Percentiles rank a stretch among this genome's conserved stretches.
Conservation (phyloP, 2,888 invertebrate genomes). For the Thera obeliscata region DNA sequence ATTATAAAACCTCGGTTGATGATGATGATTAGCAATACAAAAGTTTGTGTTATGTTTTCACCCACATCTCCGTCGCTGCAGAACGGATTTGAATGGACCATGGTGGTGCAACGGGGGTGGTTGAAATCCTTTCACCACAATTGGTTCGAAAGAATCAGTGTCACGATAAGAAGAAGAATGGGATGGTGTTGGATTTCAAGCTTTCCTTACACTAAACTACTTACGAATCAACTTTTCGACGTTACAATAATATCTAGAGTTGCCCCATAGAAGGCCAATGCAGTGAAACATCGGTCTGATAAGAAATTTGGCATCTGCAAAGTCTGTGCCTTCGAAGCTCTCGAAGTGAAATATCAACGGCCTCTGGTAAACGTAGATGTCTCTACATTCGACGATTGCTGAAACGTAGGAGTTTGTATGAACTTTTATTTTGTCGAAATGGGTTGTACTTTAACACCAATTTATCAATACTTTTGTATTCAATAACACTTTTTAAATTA, state of each 20-base stretch:
- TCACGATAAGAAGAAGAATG: too few relatives aligned
- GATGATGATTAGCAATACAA: too few relatives aligned
- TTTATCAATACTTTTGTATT: too few relatives aligned
- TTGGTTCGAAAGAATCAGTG: too few relatives aligned
- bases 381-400: conserved; percentile 93
- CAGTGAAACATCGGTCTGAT: conserved; percentile 90
- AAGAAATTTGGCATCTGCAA: conserved; percentile 84
- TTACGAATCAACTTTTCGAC: conserved; percentile 82
- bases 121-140: too few relatives aligned
- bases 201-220: conserved; percentile 40
- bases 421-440: neutral
- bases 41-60: too few relatives aligned
- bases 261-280: conserved; percentile 93
- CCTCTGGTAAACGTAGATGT: conserved; percentile 91
- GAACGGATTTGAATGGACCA: too few relatives aligned
- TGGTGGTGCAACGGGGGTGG: too few relatives aligned
- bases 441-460: too few relatives aligned
- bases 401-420: neutral
- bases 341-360: conserved; percentile 89
- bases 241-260: conserved; percentile 90
- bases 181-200: neutral
- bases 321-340: conserved; percentile 88
- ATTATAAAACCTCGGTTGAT: too few relatives aligned
- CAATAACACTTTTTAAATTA: too few relatives aligned
- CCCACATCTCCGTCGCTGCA: too few relatives aligned